A percentile compares a stretch with the other conserved stretches of the same genome.
These are phyloP conservation scores for Nemotelus nigrinus DNA, from an alignment of 2,888 invertebrate species.

Conservation along the genomic window DNA sequence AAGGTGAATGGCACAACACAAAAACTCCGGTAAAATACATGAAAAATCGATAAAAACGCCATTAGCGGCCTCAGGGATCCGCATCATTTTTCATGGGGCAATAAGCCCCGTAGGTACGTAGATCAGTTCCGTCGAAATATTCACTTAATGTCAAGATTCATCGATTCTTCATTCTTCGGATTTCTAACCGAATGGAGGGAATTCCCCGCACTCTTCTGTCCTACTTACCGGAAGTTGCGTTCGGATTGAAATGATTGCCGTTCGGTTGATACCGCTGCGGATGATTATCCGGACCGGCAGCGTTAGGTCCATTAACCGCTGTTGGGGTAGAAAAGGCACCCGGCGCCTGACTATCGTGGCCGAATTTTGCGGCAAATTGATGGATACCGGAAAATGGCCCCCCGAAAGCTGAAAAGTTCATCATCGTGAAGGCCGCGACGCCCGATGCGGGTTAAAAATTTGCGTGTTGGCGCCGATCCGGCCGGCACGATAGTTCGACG, in stretches of 20 bases:
- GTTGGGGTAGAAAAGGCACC: slow-evolving; percentile 63
- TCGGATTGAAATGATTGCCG: slow-evolving; percentile 65
- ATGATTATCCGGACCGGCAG: slow-evolving; percentile 60
- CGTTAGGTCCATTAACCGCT: slow-evolving; percentile 58
- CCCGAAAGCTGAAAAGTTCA: slow-evolving; percentile 66
- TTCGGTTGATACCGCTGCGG: slow-evolving; percentile 64
- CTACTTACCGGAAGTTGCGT: slow-evolving; percentile 63
- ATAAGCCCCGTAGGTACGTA: background rate
- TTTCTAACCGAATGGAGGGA: background rate
- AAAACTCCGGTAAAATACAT: slow-evolving; percentile 44
- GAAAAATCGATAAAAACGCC: slow-evolving; percentile 58
- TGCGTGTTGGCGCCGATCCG: slow-evolving; percentile 44
- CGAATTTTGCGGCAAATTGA: slow-evolving; percentile 65
- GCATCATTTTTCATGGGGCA: slow-evolving; percentile 23
- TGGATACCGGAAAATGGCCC: slow-evolving; percentile 65
- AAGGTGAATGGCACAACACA: slow-evolving; percentile 48
- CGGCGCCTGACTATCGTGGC: slow-evolving; percentile 62
- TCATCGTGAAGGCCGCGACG: slow-evolving; percentile 55
- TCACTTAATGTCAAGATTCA: too few species aligned
- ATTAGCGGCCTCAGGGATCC: slow-evolving; percentile 52
- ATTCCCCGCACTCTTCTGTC: slow-evolving; percentile 2
- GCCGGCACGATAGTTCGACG: slow-evolving; percentile 20
- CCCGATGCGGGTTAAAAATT: slow-evolving; percentile 28
- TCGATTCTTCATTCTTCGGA: too few species aligned
- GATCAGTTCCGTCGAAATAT: too few species aligned